Conservation (phyloP, 2,888 invertebrate genomes). For the Selenia dentaria region DNA sequence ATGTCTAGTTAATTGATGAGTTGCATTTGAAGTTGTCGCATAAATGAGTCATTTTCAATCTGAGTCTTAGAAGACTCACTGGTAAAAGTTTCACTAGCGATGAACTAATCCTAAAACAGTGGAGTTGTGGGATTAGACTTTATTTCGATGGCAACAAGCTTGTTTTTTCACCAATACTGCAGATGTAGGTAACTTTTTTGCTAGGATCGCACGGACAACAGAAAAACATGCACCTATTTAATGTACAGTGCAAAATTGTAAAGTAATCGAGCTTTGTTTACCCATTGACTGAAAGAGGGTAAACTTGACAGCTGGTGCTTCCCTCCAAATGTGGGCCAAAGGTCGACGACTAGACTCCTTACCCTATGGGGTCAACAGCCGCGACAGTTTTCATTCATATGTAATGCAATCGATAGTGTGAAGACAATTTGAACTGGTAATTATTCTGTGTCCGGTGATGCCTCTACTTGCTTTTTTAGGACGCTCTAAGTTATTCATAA, state of each 20-base stretch:
- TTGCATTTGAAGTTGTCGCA: too few species aligned
- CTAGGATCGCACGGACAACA: too few species aligned
- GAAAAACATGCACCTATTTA: too few species aligned
- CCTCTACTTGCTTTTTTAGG: conserved; percentile 1
- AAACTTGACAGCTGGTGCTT: conserved; percentile 56
- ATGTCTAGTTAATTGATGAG: too few species aligned
- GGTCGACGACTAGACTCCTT: conserved; percentile 53
- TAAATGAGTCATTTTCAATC: too few species aligned
- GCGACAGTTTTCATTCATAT: conserved; percentile 40
- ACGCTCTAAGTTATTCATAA: neutral
- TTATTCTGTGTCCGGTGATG: neutral
- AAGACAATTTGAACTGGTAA: conserved; percentile 24
- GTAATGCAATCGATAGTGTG: conserved; percentile 40
- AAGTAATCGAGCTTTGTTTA: conserved; percentile 50
- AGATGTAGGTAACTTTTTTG: too few species aligned
- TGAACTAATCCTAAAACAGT: too few species aligned
- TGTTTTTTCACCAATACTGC: too few species aligned
- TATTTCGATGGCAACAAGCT: too few species aligned
- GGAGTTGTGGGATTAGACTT: too few species aligned
- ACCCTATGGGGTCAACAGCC: conserved; percentile 39
- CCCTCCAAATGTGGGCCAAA: conserved; percentile 58
- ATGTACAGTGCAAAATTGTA: conserved; percentile 14
- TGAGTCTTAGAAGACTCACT: too few species aligned
- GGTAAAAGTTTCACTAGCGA: too few species aligned
- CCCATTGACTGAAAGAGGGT: conserved; percentile 50